Conservation (phyloP, 2,888 invertebrate genomes). For the Ceraclea dissimilis region DNA sequence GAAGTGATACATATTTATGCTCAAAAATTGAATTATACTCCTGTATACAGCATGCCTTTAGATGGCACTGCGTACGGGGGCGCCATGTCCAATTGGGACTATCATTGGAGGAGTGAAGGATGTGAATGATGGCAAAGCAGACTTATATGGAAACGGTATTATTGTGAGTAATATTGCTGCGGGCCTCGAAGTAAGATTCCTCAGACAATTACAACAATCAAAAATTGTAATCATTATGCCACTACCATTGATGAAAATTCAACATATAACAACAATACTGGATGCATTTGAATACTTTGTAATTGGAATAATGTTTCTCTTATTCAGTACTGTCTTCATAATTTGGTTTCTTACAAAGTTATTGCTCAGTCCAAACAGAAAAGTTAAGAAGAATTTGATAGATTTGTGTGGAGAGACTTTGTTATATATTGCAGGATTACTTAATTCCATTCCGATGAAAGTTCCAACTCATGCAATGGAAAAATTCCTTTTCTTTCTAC, state of each 20-base stretch:
- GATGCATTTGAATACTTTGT: constrained; percentile 6
- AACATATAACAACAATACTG: constrained; percentile 7
- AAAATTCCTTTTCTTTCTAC: constrained; percentile 6
- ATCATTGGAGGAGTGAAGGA: constrained; percentile 12
- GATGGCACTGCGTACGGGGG: constrained; percentile 14
- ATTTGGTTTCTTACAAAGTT: constrained; percentile 11
- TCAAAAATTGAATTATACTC: constrained; percentile 17
- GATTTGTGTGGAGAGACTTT: constrained; percentile 5
- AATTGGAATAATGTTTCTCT: background rate
- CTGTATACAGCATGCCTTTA: constrained; percentile 16
- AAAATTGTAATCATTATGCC: constrained; percentile 13
- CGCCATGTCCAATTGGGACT: constrained; percentile 5
- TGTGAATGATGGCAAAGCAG: constrained; percentile 14
- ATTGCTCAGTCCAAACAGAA: background rate
- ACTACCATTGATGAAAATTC: constrained; percentile 4
- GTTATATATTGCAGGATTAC: constrained; percentile 9
- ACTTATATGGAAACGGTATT: constrained; percentile 18
- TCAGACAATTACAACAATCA: constrained; percentile 1
- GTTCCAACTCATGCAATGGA: constrained; percentile 10
- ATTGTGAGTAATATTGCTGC: background rate
- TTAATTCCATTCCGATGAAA: constrained; percentile 11
- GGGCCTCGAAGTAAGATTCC: background rate
- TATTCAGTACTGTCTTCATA: constrained; percentile 1
- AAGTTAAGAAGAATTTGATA: background rate
- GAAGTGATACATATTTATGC: constrained; percentile 15